phyloP scores from a whole-genome alignment of 2,888 invertebrate species.

The Pandemis corylana region DNA sequence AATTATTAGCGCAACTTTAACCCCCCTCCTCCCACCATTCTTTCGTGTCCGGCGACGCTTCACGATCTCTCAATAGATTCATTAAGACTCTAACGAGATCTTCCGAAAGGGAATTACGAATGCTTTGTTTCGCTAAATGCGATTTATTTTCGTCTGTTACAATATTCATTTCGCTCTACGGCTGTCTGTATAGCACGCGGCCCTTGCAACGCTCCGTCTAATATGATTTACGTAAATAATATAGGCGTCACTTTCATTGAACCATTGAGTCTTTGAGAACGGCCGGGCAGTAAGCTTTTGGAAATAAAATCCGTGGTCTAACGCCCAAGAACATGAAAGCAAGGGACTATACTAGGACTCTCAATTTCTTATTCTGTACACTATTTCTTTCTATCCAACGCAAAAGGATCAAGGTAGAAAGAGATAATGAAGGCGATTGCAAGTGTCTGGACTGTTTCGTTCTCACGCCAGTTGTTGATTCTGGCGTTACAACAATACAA shows the following conservation, averaged over 20 bases:
- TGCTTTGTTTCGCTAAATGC: slow-evolving; percentile 80
- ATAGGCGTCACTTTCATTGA: background rate
- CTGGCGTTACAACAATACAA: too few relatives aligned
- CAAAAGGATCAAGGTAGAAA: too few relatives aligned
- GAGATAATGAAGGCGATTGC: too few relatives aligned
- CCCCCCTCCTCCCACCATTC: slow-evolving; percentile 63
- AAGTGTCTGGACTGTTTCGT: too few relatives aligned
- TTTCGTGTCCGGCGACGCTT: slow-evolving; percentile 72
- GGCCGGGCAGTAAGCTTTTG: too few relatives aligned
- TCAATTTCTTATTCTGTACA: too few relatives aligned
- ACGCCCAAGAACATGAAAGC: too few relatives aligned
- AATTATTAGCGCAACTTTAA: slow-evolving; percentile 78
- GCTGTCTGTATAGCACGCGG: background rate
- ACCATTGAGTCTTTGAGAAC: too few relatives aligned
- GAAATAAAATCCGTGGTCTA: too few relatives aligned
- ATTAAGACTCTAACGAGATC: slow-evolving; percentile 83
- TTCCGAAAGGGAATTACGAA: slow-evolving; percentile 75
- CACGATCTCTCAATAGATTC: slow-evolving; percentile 82
- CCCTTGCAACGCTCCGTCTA: background rate
- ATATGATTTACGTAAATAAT: background rate
- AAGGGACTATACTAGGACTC: too few relatives aligned
- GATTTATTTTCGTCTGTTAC: slow-evolving; percentile 76
- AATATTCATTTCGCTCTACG: slow-evolving; percentile 55
- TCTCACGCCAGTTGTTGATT: too few relatives aligned
- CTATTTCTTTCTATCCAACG: too few relatives aligned